phyloP scores from a whole-genome alignment of 2,888 invertebrate genomes.

The Drosophila glabriapex region DNA sequence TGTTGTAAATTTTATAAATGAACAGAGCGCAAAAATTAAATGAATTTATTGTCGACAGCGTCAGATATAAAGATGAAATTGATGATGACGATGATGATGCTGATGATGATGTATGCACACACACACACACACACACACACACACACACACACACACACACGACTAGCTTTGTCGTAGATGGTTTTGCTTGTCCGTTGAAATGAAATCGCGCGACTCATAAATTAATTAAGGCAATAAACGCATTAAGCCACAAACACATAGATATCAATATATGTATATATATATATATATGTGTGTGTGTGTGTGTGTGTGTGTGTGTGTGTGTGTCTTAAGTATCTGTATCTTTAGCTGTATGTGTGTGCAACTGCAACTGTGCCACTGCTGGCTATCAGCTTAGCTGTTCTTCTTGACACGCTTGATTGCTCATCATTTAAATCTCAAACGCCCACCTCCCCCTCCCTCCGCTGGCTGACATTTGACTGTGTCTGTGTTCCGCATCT shows the following conservation, averaged over 20 bases:
- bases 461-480: conserved; percentile 43
- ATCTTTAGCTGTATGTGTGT: conserved; percentile 1
- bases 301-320: background rate
- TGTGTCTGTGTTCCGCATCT: conserved; percentile 49
- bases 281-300: background rate
- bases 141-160: background rate
- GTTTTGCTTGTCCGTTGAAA: conserved; percentile 46
- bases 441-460: background rate
- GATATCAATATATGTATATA: background rate
- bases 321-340: background rate
- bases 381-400: conserved; percentile 4
- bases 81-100: conserved; percentile 10
- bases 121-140: background rate
- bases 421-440: conserved; percentile 56
- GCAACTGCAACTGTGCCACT: conserved; percentile 2
- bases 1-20: conserved; percentile 65
- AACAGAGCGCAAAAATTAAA: conserved; percentile 42
- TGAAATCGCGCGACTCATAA: conserved; percentile 81
- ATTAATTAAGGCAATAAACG: conserved; percentile 82
- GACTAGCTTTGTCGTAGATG: conserved; percentile 36
- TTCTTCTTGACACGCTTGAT: conserved; percentile 30
- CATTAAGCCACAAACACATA: conserved; percentile 32
- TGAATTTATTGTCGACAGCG: conserved; percentile 67
- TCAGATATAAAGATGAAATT: conserved; percentile 11
- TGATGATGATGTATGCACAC: conserved; percentile 1